A percentile compares a stretch with the other conserved stretches of the same genome.
Evolutionary conservation across 1,140 invertebrate species (phyloP).

Genomic region (Anastrepha obliqua): DNA sequence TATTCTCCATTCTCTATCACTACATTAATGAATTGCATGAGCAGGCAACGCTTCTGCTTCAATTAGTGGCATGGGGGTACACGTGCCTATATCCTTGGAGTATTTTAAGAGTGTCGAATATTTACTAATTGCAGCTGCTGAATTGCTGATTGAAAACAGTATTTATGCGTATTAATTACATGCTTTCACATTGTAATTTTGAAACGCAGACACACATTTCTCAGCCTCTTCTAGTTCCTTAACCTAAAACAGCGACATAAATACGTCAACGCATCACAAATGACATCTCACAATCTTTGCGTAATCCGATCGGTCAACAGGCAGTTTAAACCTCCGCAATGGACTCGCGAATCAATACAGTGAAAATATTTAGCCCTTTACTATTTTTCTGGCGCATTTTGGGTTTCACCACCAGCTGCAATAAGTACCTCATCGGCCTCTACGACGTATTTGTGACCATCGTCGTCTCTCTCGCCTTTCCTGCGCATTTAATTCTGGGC

Average conservation of each 20-base stretch:
- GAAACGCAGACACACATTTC: neutral
- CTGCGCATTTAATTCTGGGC: constrained; percentile 58
- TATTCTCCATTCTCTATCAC: too few species aligned
- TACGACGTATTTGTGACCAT: constrained; percentile 56
- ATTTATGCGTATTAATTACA: constrained; percentile 23
- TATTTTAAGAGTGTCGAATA: neutral
- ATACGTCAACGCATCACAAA: neutral
- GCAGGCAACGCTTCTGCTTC: neutral
- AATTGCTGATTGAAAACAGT: neutral
- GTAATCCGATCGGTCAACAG: neutral
- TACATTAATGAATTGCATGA: too few species aligned
- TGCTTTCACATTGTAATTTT: neutral
- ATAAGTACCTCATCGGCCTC: neutral
- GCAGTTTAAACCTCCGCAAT: neutral
- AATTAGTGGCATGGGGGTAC: neutral
- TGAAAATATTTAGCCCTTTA: neutral
- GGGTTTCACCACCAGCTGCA: neutral
- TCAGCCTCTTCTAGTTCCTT: neutral
- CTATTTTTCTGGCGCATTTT: neutral
- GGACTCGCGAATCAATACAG: neutral
- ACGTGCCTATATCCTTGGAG: neutral
- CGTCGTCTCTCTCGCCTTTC: constrained; percentile 59
- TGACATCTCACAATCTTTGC: neutral
- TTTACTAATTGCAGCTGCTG: neutral
- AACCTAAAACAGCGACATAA: neutral